A percentile compares a stretch with the other conserved stretches of the same genome.
Evolutionary conservation across 2,113 vertebrate species (phyloP).

Genomic region (Candoia aspera): DNA sequence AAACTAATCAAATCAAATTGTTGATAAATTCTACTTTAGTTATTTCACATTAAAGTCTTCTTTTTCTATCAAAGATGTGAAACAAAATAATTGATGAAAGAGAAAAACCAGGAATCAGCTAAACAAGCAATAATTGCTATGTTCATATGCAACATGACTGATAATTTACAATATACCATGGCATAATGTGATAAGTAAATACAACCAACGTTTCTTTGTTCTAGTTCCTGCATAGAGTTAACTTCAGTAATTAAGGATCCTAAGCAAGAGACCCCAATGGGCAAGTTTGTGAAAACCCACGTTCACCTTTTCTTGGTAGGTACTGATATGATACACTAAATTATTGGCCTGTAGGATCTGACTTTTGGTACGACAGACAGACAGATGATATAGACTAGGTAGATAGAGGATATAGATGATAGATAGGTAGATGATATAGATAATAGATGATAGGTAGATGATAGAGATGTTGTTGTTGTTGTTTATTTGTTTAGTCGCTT

Average conservation of each 20-base stretch:
- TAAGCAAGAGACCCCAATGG: no score
- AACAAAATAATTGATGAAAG: not conserved
- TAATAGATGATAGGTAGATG: no score
- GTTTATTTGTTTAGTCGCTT: no score
- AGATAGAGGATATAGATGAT: not conserved
- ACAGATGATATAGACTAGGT: no score
- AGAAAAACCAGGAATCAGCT: not conserved
- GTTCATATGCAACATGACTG: not conserved
- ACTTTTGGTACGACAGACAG: not conserved
- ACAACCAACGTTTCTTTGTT: no score
- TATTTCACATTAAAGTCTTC: not conserved
- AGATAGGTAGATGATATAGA: no score
- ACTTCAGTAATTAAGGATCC: no score
- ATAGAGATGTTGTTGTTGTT: no score
- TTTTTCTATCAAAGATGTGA: not conserved
- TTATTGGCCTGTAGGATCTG: not conserved
- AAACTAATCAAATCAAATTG: not conserved
- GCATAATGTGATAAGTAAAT: not conserved
- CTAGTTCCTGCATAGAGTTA: no score
- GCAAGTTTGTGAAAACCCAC: not conserved
- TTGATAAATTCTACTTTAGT: not conserved
- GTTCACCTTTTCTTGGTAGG: not conserved
- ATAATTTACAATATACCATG: not conserved
- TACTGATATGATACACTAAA: not conserved
- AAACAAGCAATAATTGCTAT: not conserved